These are phyloP conservation scores for Brachypteracias leptosomus DNA, from an alignment of 2,113 vertebrate species.

Conservation along the genomic window DNA sequence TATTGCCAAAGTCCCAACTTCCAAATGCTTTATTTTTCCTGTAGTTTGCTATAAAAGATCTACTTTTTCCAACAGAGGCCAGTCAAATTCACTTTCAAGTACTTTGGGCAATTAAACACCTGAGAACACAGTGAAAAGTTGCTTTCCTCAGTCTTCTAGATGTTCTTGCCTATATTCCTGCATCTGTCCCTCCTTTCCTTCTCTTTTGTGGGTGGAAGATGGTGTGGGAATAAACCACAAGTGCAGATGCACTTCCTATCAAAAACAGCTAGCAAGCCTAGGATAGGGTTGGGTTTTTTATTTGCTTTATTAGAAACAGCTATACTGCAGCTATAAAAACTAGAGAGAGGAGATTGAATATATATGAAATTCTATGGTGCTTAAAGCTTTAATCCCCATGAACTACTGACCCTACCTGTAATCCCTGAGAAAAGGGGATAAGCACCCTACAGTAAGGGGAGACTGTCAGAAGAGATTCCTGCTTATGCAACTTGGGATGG, in stretches of 20 bases:
- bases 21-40: neutral
- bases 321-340: neutral
- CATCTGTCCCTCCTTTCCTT: neutral
- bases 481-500: neutral
- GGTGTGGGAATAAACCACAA: neutral
- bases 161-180: neutral
- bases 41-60: neutral
- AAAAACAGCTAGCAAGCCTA: neutral
- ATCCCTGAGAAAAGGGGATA: neutral
- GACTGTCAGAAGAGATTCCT: neutral
- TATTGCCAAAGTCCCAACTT: neutral
- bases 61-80: neutral
- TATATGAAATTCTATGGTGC: neutral
- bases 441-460: neutral
- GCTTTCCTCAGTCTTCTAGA: neutral
- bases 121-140: neutral
- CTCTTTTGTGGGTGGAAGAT: neutral
- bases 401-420: neutral
- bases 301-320: neutral
- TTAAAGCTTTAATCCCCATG: neutral
- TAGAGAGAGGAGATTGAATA: neutral
- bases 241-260: neutral
- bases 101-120: neutral
- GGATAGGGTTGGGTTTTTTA: neutral
- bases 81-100: neutral